These are phyloP conservation scores for Melospiza georgiana DNA, from an alignment of 2,113 vertebrate species.

Conservation along the genomic window DNA sequence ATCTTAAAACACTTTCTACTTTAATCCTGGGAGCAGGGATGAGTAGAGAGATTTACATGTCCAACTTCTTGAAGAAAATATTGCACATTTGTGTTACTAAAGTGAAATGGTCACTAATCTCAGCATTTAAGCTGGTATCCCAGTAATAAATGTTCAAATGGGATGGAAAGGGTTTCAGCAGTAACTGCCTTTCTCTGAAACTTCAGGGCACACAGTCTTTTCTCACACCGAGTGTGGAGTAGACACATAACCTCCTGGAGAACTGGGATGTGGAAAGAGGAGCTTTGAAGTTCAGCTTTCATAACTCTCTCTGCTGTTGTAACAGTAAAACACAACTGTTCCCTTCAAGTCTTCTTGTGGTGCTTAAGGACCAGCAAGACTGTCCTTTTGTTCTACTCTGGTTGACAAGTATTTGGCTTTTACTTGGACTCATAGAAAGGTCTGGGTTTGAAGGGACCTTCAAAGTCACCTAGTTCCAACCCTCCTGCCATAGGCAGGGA, in stretches of 20 bases:
- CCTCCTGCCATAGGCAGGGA: background rate
- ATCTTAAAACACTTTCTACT: background rate
- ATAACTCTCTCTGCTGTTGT: background rate
- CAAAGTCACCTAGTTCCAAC: fast-evolving
- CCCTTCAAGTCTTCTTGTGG: background rate
- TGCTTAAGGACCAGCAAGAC: background rate
- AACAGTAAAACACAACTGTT: background rate
- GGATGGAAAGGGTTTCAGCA: background rate
- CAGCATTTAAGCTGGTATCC: background rate
- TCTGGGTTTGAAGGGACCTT: background rate
- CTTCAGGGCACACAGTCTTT: background rate
- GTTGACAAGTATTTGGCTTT: background rate
- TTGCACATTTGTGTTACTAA: background rate
- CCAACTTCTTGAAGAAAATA: background rate
- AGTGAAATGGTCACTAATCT: background rate
- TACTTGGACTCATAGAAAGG: background rate
- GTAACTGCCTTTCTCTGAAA: background rate
- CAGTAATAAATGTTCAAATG: background rate
- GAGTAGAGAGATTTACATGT: background rate
- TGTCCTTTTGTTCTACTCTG: background rate
- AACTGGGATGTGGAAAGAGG: background rate
- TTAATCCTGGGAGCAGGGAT: background rate
- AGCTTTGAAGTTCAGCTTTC: background rate
- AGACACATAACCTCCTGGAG: background rate
- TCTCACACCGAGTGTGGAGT: background rate